A percentile compares a stretch with the other conserved stretches of the same genome.
These are phyloP conservation scores for Drosophila buzzatii DNA, from an alignment of 2,888 invertebrate genomes.

Conservation along the genomic window DNA sequence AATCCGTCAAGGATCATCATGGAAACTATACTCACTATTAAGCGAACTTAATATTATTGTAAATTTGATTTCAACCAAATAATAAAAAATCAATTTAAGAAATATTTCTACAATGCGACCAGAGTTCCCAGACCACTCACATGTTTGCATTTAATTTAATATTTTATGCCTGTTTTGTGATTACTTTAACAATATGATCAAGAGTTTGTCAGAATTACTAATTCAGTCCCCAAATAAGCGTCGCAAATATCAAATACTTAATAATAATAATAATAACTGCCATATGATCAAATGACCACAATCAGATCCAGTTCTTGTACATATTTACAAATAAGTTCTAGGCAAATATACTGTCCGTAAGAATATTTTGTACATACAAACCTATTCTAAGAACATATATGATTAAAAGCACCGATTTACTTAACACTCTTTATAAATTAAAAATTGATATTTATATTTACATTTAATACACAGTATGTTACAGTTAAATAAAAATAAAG, in stretches of 20 bases:
- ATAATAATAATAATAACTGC: constrained; percentile 29
- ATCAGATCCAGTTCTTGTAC: constrained; percentile 31
- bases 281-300: constrained; percentile 30
- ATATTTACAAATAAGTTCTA: constrained; percentile 24
- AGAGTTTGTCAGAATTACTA: not conserved
- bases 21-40: not conserved
- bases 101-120: not conserved
- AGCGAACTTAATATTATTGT: not conserved
- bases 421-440: constrained; percentile 20
- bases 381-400: constrained; percentile 4
- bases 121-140: not conserved
- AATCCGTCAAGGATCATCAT: not conserved
- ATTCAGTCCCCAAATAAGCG: not conserved
- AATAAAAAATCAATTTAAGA: not conserved
- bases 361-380: constrained; percentile 25
- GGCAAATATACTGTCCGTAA: constrained; percentile 22
- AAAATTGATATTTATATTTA: constrained; percentile 14
- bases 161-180: not conserved
- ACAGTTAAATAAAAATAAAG: constrained; percentile 21
- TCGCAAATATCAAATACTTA: constrained; percentile 12
- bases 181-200: not conserved
- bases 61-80: not conserved
- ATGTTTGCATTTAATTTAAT: not conserved
- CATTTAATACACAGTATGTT: constrained; percentile 13
- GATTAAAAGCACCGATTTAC: constrained; percentile 30